Percentiles rank a stretch among this genome's conserved stretches.
Evolutionary conservation across 1,140 invertebrate species (phyloP).

Genomic region (Ips typographus): DNA sequence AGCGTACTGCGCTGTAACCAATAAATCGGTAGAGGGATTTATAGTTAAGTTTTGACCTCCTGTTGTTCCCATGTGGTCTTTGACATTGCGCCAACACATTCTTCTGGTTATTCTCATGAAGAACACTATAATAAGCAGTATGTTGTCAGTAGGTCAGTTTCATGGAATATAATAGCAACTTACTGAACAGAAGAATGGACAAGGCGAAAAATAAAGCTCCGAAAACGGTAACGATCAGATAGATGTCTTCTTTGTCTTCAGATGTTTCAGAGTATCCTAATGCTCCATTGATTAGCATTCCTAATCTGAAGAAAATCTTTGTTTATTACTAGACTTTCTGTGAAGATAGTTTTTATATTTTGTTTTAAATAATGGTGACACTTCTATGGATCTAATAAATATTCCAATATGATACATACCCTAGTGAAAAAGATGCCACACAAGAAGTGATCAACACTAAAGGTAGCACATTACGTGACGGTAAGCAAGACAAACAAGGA

Average conservation of each 20-base stretch:
- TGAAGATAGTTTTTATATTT: too few relatives aligned
- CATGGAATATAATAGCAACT: conserved; percentile 11
- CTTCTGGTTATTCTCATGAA: conserved; percentile 45
- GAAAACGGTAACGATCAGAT: conserved; percentile 44
- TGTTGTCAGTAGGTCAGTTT: background rate
- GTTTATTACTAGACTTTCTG: too few relatives aligned
- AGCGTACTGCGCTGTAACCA: conserved; percentile 68
- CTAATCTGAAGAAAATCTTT: conserved; percentile 35
- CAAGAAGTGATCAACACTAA: conserved; percentile 43
- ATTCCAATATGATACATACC: conserved; percentile 35
- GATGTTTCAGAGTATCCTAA: conserved; percentile 44
- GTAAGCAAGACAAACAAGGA: conserved; percentile 37
- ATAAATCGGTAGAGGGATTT: conserved; percentile 70
- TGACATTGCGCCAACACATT: conserved; percentile 44
- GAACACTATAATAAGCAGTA: conserved; percentile 37
- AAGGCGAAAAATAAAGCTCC: conserved; percentile 44
- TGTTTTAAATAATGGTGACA: too few relatives aligned
- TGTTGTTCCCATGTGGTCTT: conserved; percentile 44
- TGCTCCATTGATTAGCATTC: conserved; percentile 46
- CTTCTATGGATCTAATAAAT: background rate
- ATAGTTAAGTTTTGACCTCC: conserved; percentile 50
- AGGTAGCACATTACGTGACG: conserved; percentile 42
- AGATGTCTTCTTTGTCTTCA: conserved; percentile 42
- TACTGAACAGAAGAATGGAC: conserved; percentile 45
- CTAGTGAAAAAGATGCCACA: conserved; percentile 42